These are phyloP conservation scores for Tridacna crocea DNA, from an alignment of 2,888 invertebrate species.

Conservation along the genomic window DNA sequence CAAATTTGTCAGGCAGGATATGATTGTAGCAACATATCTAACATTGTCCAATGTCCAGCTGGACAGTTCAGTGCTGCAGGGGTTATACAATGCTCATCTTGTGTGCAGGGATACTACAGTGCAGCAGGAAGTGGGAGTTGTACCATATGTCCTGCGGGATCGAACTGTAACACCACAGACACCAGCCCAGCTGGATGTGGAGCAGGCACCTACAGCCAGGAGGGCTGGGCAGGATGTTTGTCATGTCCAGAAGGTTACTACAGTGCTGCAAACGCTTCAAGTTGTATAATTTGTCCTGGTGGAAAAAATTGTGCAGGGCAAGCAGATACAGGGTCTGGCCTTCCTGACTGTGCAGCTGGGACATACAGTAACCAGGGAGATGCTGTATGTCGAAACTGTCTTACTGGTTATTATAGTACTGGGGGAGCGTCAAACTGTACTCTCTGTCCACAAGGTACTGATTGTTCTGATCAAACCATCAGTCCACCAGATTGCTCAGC, in stretches of 20 bases:
- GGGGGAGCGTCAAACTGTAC: conserved; percentile 48
- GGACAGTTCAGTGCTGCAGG: conserved; percentile 62
- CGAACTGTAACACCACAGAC: conserved; percentile 68
- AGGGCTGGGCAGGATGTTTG: conserved; percentile 45
- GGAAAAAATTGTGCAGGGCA: conserved; percentile 69
- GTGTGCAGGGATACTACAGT: conserved; percentile 52
- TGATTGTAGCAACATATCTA: conserved; percentile 44
- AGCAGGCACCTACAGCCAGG: conserved; percentile 54
- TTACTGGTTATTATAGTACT: conserved; percentile 53
- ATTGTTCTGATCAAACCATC: conserved; percentile 49
- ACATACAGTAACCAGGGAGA: conserved; percentile 61
- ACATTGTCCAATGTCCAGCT: conserved; percentile 46
- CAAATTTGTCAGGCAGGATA: conserved; percentile 54
- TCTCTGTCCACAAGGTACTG: conserved; percentile 52
- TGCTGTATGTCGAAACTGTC: conserved; percentile 61
- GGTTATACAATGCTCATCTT: conserved; percentile 36
- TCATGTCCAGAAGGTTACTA: conserved; percentile 58
- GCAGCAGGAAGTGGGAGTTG: conserved; percentile 58
- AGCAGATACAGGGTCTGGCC: conserved; percentile 9
- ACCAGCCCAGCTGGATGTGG: conserved; percentile 42
- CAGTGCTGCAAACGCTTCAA: conserved; percentile 60
- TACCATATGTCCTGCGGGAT: conserved; percentile 74
- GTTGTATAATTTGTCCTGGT: conserved; percentile 73
- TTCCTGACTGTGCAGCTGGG: conserved; percentile 53
- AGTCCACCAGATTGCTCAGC: conserved; percentile 49